Conservation (phyloP, 1,140 invertebrate species). For the Drosophila watanabei region DNA sequence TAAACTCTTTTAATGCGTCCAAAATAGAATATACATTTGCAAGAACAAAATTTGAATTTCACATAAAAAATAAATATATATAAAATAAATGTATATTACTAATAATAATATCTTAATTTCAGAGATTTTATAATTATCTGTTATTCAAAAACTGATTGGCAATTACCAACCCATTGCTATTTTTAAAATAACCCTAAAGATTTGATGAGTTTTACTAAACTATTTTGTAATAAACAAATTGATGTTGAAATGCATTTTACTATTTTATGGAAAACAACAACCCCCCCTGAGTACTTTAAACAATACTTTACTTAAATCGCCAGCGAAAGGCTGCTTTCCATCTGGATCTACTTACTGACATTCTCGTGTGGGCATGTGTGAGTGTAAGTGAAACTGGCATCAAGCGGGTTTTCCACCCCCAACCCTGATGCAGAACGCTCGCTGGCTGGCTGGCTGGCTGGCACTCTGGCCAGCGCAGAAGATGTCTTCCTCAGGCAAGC, state of each 20-base stretch:
- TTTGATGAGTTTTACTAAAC: background rate
- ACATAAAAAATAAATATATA: too few relatives aligned
- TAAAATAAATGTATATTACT: background rate
- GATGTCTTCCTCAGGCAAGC: slow-evolving; percentile 41
- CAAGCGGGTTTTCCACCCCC: slow-evolving; percentile 49
- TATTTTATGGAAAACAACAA: background rate
- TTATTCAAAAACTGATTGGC: too few relatives aligned
- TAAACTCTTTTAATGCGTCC: background rate
- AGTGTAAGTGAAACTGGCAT: slow-evolving; percentile 13
- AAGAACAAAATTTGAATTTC: too few relatives aligned
- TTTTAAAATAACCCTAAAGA: too few relatives aligned
- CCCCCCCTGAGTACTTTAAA: background rate
- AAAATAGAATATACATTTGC: background rate
- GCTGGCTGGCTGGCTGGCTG: slow-evolving; percentile 8
- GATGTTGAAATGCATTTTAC: background rate
- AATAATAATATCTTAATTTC: background rate
- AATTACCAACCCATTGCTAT: too few relatives aligned
- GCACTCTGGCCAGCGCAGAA: slow-evolving; percentile 28
- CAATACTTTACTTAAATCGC: slow-evolving; percentile 13
- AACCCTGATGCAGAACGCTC: slow-evolving; percentile 9
- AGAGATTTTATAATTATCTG: background rate
- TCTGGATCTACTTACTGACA: slow-evolving; percentile 40
- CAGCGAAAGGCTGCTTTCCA: slow-evolving; percentile 34
- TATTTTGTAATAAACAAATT: background rate
- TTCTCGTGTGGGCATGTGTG: slow-evolving; percentile 29